Evolutionary conservation across 2,797 vertebrate genomes (phyloP).

Genomic region (Craterocephalus amniculus): DNA sequence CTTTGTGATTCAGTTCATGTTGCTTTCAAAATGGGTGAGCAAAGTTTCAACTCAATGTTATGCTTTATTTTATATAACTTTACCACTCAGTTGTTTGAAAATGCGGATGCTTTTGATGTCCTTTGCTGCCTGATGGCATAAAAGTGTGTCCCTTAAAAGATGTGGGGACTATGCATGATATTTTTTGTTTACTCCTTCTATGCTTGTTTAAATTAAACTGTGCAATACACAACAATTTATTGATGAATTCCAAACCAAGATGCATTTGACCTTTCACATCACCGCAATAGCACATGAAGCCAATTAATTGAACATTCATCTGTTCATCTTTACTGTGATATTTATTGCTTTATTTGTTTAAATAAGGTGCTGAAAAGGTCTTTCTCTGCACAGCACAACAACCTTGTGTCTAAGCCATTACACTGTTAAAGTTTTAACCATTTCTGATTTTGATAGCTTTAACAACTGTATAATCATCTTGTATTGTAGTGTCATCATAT

Average conservation of each 20-base stretch:
- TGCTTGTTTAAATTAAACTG: slow-evolving; percentile 19
- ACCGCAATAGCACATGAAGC: slow-evolving; percentile 23
- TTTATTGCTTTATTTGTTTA: slow-evolving; percentile 66
- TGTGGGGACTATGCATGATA: slow-evolving; percentile 21
- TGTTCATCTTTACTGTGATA: slow-evolving; percentile 71
- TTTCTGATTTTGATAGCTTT: slow-evolving; percentile 14
- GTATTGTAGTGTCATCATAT: slow-evolving; percentile 18
- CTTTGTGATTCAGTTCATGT: slow-evolving; percentile 1
- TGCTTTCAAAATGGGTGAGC: slow-evolving; percentile 4
- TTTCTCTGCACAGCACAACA: slow-evolving; percentile 24
- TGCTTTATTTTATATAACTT: slow-evolving; percentile 8
- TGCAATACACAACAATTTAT: slow-evolving; percentile 22
- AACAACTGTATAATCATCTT: slow-evolving; percentile 38
- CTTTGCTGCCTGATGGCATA: not conserved
- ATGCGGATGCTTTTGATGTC: not conserved
- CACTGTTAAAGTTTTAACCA: not conserved
- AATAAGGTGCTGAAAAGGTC: slow-evolving; percentile 27
- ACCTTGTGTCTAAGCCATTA: slow-evolving; percentile 14
- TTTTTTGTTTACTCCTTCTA: slow-evolving; percentile 18
- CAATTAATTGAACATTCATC: slow-evolving; percentile 65
- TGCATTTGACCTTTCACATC: slow-evolving; percentile 8
- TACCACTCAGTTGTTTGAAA: slow-evolving; percentile 13
- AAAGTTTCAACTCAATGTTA: slow-evolving; percentile 3
- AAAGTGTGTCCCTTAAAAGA: not conserved
- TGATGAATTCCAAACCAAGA: slow-evolving; percentile 10